phyloP scores from a whole-genome alignment of 2,888 invertebrate genomes.

The Orthosia cruda region DNA sequence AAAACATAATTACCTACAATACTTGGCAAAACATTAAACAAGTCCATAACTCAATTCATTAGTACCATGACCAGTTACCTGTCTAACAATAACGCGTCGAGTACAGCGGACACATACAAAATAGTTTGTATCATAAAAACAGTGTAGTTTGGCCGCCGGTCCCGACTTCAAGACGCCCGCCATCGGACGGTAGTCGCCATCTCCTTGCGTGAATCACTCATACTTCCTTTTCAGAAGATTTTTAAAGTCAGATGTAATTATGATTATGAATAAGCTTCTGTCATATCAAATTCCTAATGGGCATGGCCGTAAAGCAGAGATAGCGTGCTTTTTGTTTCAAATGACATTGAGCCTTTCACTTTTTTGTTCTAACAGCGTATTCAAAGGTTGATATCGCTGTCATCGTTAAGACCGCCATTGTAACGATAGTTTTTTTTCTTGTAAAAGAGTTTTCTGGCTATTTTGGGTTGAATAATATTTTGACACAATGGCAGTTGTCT shows the following conservation, averaged over 20 bases:
- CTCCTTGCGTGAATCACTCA: slow-evolving; percentile 48
- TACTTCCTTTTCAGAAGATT: slow-evolving; percentile 45
- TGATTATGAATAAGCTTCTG: slow-evolving; percentile 12
- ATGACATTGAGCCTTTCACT: too few species aligned
- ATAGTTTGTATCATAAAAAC: slow-evolving; percentile 61
- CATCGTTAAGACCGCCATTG: too few species aligned
- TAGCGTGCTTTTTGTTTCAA: too few species aligned
- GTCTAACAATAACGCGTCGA: slow-evolving; percentile 14
- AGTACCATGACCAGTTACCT: slow-evolving; percentile 39
- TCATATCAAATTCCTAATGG: not conserved
- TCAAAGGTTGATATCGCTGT: too few species aligned
- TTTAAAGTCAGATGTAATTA: slow-evolving; percentile 35
- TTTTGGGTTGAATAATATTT: too few species aligned
- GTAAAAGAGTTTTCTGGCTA: too few species aligned
- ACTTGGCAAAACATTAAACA: not conserved
- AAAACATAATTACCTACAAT: not conserved
- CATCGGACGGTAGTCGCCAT: slow-evolving; percentile 45
- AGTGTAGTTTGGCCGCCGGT: slow-evolving; percentile 47
- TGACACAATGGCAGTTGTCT: not conserved
- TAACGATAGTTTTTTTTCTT: too few species aligned
- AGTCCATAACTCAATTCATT: slow-evolving; percentile 10
- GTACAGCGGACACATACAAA: slow-evolving; percentile 38
- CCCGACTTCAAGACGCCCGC: slow-evolving; percentile 44
- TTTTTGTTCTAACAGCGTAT: too few species aligned
- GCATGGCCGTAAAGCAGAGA: not conserved